These are phyloP conservation scores for Onchidella celtica DNA, from an alignment of 2,888 invertebrate genomes.

Conservation along the genomic window DNA sequence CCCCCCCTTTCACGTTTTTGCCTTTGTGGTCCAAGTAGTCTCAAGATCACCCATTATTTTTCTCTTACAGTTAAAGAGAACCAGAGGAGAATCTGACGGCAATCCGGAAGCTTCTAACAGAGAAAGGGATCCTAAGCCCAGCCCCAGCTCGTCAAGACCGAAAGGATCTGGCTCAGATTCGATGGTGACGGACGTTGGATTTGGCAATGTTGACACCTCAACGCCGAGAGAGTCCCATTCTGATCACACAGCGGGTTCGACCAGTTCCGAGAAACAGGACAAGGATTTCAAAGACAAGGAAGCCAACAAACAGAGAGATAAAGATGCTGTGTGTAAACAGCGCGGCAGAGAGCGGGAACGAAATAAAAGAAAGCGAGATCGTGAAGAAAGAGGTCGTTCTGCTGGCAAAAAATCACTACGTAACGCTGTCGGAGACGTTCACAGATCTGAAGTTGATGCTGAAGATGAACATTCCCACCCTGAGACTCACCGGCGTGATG, in stretches of 20 bases:
- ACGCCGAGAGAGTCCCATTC: conserved; percentile 38
- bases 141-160: neutral
- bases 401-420: conserved; percentile 19
- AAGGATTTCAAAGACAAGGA: conserved; percentile 24
- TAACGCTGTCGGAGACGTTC: conserved; percentile 40
- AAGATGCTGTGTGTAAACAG: conserved; percentile 18
- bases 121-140: neutral
- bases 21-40: too few relatives aligned
- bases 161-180: conserved; percentile 44
- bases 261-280: conserved; percentile 25
- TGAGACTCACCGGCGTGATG: neutral
- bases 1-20: too few relatives aligned
- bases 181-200: conserved; percentile 1
- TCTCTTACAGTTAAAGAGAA: too few relatives aligned
- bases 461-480: neutral
- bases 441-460: neutral
- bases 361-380: conserved; percentile 40
- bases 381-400: conserved; percentile 20
- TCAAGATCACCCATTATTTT: too few relatives aligned
- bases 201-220: neutral
- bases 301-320: conserved; percentile 20
- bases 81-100: too few relatives aligned
- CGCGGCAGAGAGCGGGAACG: conserved; percentile 43
- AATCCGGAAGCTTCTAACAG: neutral
- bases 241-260: conserved; percentile 28